Base-by-base conservation (phyloP, 2,888 invertebrate genomes). In the Mesoligia furuncula region DNA sequence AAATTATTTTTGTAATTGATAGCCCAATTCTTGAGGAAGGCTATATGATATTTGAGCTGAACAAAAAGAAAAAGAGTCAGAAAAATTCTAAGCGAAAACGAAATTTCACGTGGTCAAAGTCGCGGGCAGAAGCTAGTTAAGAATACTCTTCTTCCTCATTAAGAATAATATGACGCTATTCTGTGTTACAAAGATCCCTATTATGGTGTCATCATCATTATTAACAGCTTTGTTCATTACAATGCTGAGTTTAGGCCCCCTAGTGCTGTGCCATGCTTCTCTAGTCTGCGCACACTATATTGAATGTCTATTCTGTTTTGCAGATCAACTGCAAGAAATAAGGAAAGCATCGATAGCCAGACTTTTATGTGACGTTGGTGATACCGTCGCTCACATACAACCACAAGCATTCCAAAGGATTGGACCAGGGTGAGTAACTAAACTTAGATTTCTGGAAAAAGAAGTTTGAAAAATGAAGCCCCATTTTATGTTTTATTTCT, bases 311-410 rank as follows among this genome's bases (percentile, higher is more conserved):
- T 75, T 70, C 31, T 67, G 83, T 61, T 61, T 62, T 45, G 2
- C 71, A 79, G 79, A 48, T 11, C 79, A 79, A 67, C 57, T 79
- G 20, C 27, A 67, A 27, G 71, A 79, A 79, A 54, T 79, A 67
- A 79, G 79, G 24, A 67, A 79, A 24, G 48, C 27, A 36, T 61
- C 79, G 2, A 54, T 79, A n/a, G 80, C 80, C 9, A 71, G 71
- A 54, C 1, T 79, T 31, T 8, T 79, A 7, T 79, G 79, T 61
- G 51, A 79, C 27, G 71, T 79, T 36, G 79, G 79, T 27, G 79
- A 79, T 24, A 27, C 80, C 2, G 79, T 79, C 4, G 67, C 80
- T 45, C 59, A 79, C 0, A 54, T 79, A 66, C 79, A 71, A 31
- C 45, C 54, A 0, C 27, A 42, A 27, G 80, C 79, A 20, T 79